phyloP scores from a whole-genome alignment of 35 echinoderm and acorn worm species.

The Ptychodera flava region DNA sequence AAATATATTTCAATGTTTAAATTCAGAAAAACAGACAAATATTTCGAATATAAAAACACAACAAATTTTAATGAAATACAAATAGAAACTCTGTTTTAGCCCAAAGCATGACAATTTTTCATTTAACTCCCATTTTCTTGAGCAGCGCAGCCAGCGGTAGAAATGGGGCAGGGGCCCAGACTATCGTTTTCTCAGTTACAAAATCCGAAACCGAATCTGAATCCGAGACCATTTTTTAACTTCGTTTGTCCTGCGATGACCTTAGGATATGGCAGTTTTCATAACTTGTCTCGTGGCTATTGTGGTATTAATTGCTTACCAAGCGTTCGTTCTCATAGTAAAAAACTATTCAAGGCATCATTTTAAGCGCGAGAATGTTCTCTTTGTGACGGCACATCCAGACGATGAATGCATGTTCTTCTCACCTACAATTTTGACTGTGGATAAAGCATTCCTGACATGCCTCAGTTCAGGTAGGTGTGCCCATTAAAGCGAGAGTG shows the following conservation, averaged over 20 bases:
- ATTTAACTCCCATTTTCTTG: no score
- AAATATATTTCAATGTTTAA: no score
- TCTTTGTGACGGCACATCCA: constrained; percentile 78
- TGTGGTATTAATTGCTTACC: background rate
- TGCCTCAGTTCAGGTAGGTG: background rate
- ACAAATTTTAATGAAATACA: no score
- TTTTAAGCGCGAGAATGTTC: constrained; percentile 16
- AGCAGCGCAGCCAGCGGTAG: no score
- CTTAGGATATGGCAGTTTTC: background rate
- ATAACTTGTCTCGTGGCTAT: background rate
- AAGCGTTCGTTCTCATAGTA: background rate
- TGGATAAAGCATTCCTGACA: background rate
- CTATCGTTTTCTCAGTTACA: no score
- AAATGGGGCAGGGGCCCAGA: no score
- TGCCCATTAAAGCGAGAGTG: no score
- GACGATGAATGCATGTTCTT: constrained; percentile 95
- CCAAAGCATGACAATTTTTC: no score
- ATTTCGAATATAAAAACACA: no score
- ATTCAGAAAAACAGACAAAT: no score
- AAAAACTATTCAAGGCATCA: background rate
- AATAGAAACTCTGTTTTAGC: no score
- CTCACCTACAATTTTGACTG: constrained; percentile 46
- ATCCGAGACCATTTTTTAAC: background rate
- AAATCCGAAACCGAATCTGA: no score
- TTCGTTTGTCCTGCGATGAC: background rate